phyloP scores from a whole-genome alignment of 2,797 vertebrate genomes.

The Dromococcyx pavoninus region DNA sequence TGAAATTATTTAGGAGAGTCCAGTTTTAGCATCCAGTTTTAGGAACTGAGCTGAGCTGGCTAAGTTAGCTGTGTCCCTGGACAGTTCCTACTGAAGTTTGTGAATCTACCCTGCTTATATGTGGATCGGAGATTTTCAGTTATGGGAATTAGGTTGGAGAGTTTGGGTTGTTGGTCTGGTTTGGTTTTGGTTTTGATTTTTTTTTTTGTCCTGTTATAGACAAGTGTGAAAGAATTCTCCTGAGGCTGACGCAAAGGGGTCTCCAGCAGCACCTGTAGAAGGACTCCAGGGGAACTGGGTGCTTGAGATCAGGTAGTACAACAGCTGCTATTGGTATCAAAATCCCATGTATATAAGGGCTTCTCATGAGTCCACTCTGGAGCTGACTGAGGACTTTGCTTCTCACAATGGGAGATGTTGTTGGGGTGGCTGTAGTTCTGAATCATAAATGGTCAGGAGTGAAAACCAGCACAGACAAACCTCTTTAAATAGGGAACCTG shows the following conservation, averaged over 20 bases:
- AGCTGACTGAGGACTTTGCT: background rate
- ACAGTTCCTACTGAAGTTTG: background rate
- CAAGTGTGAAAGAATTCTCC: background rate
- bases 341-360: background rate
- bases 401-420: background rate
- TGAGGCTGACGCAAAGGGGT: background rate
- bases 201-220: background rate
- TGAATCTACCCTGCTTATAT: background rate
- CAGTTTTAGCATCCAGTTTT: background rate
- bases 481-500: background rate
- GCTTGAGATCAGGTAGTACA: background rate
- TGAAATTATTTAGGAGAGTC: background rate
- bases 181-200: background rate
- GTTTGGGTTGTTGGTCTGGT: slow-evolving; percentile 11
- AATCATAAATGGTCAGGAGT: background rate
- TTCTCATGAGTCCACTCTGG: background rate
- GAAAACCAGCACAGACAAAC: background rate
- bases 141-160: slow-evolving; percentile 21
- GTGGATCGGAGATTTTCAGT: slow-evolving; percentile 40
- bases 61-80: background rate
- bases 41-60: background rate
- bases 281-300: background rate
- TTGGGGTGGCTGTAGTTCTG: background rate
- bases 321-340: background rate
- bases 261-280: background rate